Conservation (phyloP, 1,140 invertebrate genomes). For the Arion vulgaris region DNA sequence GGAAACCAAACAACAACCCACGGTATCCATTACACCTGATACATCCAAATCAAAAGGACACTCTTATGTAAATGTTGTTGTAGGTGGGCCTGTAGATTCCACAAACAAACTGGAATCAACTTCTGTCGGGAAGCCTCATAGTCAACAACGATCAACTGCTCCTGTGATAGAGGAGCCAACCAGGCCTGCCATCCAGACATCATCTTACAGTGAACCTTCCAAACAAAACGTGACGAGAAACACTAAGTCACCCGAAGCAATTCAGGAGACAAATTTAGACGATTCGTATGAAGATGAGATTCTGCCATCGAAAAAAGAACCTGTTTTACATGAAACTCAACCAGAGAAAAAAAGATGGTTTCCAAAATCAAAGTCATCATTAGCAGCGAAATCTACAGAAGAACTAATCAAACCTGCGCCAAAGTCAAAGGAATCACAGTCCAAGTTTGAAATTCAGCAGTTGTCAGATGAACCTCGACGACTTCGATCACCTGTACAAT, state of each 20-base stretch:
- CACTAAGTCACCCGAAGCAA: background rate
- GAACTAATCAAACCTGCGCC: background rate
- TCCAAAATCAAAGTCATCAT: conserved; percentile 25
- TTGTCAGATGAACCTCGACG: conserved; percentile 27
- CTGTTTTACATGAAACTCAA: background rate
- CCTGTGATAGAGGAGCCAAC: background rate
- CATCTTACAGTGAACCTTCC: background rate
- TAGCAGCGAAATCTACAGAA: conserved; percentile 14
- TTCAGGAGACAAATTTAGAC: conserved; percentile 39
- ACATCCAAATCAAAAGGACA: background rate
- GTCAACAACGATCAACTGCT: background rate
- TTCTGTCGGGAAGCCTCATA: background rate
- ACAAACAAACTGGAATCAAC: background rate
- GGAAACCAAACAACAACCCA: background rate
- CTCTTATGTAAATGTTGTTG: background rate
- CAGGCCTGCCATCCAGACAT: background rate
- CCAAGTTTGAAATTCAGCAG: conserved; percentile 29
- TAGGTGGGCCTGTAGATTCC: background rate
- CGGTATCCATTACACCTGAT: background rate
- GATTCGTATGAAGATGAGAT: conserved; percentile 12
- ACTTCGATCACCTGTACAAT: background rate
- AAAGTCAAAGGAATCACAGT: conserved; percentile 17
- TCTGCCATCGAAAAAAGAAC: background rate
- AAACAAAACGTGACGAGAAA: background rate
- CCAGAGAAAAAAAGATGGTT: conserved; percentile 32